Evolutionary conservation across 2,888 invertebrate genomes (phyloP).

Genomic region (Mechanitis mazaeus): DNA sequence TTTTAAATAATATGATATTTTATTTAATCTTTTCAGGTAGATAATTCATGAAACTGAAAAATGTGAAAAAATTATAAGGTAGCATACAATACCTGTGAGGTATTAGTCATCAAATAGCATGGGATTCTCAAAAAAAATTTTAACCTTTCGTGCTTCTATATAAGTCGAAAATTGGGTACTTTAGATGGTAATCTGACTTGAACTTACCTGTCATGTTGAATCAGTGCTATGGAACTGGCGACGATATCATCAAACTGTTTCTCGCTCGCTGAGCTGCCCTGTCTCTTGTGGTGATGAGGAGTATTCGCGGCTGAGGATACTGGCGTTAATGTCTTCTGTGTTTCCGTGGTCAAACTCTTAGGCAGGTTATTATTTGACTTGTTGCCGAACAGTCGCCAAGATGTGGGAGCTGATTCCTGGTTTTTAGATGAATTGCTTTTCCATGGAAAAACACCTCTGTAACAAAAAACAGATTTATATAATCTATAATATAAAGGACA

Average conservation of each 20-base stretch:
- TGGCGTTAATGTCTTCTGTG: slow-evolving; percentile 54
- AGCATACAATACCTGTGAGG: too few relatives aligned
- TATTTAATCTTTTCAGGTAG: too few relatives aligned
- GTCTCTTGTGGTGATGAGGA: slow-evolving; percentile 63
- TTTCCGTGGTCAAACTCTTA: slow-evolving; percentile 48
- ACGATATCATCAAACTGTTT: slow-evolving; percentile 78
- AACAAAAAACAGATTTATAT: slow-evolving; percentile 42
- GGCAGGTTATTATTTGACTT: slow-evolving; percentile 60
- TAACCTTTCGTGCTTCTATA: too few relatives aligned
- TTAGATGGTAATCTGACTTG: neutral
- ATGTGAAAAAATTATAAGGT: too few relatives aligned
- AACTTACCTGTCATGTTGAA: slow-evolving; percentile 80
- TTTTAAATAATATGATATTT: too few relatives aligned
- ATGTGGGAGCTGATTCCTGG: slow-evolving; percentile 46
- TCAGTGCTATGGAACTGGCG: slow-evolving; percentile 83
- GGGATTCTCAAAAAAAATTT: too few relatives aligned
- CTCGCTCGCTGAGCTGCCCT: slow-evolving; percentile 71
- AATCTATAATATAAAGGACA: neutral
- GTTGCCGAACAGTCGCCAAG: slow-evolving; percentile 65
- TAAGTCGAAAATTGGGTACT: too few relatives aligned
- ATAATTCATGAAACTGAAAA: too few relatives aligned
- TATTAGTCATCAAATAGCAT: too few relatives aligned
- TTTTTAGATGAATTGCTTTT: slow-evolving; percentile 60
- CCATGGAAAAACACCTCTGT: slow-evolving; percentile 76
- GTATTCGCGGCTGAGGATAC: slow-evolving; percentile 62